These are phyloP conservation scores for Orchesella cincta DNA, from an alignment of 1,140 invertebrate genomes.

Conservation along the genomic window DNA sequence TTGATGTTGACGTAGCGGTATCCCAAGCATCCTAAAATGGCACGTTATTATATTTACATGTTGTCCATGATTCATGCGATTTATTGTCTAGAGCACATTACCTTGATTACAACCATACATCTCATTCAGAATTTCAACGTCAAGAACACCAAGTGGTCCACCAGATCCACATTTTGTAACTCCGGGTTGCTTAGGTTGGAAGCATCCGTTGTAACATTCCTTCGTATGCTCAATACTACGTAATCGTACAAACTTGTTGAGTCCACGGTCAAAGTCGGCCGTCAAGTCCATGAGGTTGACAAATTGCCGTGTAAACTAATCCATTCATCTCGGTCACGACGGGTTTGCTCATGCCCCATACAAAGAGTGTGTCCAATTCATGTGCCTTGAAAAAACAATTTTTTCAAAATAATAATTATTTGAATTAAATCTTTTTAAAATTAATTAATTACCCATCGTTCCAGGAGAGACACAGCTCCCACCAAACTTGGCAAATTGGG, in stretches of 20 bases:
- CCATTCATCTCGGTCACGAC: constrained; percentile 43
- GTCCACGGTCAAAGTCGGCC: constrained; percentile 38
- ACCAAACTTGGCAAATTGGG: constrained; percentile 48
- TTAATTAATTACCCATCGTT: constrained; percentile 45
- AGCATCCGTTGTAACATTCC: constrained; percentile 49
- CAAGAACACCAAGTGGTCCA: constrained; percentile 44
- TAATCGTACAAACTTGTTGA: constrained; percentile 46
- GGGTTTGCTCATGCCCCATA: constrained; percentile 48
- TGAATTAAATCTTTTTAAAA: too few relatives aligned
- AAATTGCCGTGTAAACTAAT: constrained; percentile 46
- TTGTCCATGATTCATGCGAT: too few relatives aligned
- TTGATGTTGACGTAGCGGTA: constrained; percentile 45
- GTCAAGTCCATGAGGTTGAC: constrained; percentile 47
- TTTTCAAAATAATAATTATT: too few relatives aligned
- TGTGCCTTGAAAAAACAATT: too few relatives aligned
- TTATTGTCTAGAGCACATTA: too few relatives aligned
- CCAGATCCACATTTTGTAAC: constrained; percentile 50
- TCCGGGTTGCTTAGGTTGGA: constrained; percentile 38
- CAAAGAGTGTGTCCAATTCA: too few relatives aligned
- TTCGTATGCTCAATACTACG: constrained; percentile 47
- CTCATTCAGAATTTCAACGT: constrained; percentile 48
- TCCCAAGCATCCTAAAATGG: constrained; percentile 38
- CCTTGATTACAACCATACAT: constrained; percentile 45
- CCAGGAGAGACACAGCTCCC: constrained; percentile 46
- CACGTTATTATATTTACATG: too few relatives aligned